A percentile compares a stretch with the other conserved stretches of the same genome.
phyloP scores from a whole-genome alignment of 2,888 invertebrate species.

The Oegoconia quadripuncta region DNA sequence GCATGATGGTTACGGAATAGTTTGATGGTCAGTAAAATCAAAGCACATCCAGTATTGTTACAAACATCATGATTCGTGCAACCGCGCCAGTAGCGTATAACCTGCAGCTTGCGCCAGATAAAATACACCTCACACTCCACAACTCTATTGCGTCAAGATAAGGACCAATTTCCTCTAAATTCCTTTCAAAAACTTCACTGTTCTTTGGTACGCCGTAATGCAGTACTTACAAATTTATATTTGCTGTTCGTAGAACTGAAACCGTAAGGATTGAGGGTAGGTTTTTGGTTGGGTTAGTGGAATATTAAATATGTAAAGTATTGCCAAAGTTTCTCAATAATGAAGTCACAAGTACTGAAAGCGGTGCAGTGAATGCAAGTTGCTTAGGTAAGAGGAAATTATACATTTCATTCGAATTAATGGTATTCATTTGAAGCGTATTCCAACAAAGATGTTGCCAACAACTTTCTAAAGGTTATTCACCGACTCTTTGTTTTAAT shows the following conservation, averaged over 20 bases:
- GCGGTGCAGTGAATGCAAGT: not conserved
- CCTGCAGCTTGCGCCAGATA: conserved; percentile 10
- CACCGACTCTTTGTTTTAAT: too few relatives aligned
- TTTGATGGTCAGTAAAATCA: too few relatives aligned
- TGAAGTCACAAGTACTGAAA: conserved; percentile 31
- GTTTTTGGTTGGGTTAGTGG: conserved; percentile 14
- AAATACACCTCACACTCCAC: conserved; percentile 7
- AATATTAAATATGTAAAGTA: too few relatives aligned
- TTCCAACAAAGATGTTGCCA: too few relatives aligned
- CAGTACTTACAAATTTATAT: conserved; percentile 6
- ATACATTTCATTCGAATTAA: too few relatives aligned
- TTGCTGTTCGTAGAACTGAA: conserved; percentile 3
- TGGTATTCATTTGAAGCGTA: too few relatives aligned
- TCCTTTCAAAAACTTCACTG: conserved; percentile 8
- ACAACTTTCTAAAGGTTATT: too few relatives aligned
- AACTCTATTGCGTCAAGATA: conserved; percentile 10
- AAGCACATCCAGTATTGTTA: too few relatives aligned
- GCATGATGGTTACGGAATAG: too few relatives aligned
- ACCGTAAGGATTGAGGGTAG: too few relatives aligned
- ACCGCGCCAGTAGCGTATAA: conserved; percentile 12
- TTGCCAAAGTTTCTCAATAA: conserved; percentile 35
- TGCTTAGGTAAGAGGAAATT: too few relatives aligned
- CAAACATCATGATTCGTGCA: conserved; percentile 7
- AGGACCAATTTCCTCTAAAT: conserved; percentile 15
- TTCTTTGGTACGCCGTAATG: conserved; percentile 5